A percentile compares a stretch with the other conserved stretches of the same genome.
phyloP scores from a whole-genome alignment of 2,113 vertebrate species.

The Atlantisia rogersi region DNA sequence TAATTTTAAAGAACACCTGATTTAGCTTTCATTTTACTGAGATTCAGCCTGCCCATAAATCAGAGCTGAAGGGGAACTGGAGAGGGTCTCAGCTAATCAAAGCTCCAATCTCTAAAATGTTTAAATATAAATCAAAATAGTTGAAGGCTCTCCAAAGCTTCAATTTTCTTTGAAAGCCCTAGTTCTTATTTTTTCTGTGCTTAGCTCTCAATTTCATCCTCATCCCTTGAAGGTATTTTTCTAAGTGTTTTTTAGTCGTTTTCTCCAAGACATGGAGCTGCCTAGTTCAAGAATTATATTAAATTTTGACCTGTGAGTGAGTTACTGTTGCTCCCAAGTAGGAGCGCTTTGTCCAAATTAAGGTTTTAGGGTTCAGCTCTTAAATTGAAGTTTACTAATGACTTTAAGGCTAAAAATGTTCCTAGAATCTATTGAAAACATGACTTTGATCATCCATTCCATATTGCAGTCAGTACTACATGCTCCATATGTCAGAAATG shows the following conservation, averaged over 20 bases:
- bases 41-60: constrained; percentile 75
- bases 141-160: constrained; percentile 76
- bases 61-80: constrained; percentile 68
- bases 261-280: constrained; percentile 54
- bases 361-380: constrained; percentile 49
- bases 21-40: constrained; percentile 78
- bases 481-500: constrained; percentile 60
- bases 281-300: constrained; percentile 54
- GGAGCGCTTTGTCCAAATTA: constrained; percentile 51
- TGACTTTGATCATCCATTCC: constrained; percentile 56
- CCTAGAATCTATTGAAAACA: constrained; percentile 42
- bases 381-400: constrained; percentile 52
- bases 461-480: constrained; percentile 33
- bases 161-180: constrained; percentile 76
- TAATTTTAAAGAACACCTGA: constrained; percentile 79
- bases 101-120: constrained; percentile 78
- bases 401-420: constrained; percentile 51
- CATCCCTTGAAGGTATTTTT: constrained; percentile 71
- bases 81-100: constrained; percentile 79
- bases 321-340: background rate
- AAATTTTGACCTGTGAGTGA: constrained; percentile 18
- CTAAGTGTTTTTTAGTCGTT: constrained; percentile 67
- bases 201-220: constrained; percentile 71
- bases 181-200: constrained; percentile 66
- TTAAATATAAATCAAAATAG: constrained; percentile 83